Percentiles rank a stretch among this genome's conserved stretches.
Evolutionary conservation across 2,113 vertebrate genomes (phyloP).

Genomic region (Petroica traversi): DNA sequence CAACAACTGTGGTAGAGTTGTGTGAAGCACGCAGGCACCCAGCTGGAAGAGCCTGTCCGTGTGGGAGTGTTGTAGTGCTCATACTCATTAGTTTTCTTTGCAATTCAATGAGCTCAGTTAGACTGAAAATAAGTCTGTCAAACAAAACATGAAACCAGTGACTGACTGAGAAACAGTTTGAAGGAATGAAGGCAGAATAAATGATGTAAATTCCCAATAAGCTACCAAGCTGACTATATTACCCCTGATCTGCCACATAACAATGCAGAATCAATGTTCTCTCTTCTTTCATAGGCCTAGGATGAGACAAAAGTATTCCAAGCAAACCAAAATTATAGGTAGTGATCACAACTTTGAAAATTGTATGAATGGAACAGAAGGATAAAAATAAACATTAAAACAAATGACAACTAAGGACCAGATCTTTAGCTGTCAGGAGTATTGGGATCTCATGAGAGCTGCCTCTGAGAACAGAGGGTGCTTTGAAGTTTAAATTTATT

Average conservation of each 20-base stretch:
- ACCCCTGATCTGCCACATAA: not conserved
- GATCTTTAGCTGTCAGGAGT: slow-evolving; percentile 50
- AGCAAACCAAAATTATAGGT: not conserved
- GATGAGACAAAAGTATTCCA: not conserved
- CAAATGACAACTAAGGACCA: not conserved
- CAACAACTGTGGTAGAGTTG: not conserved
- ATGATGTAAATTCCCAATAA: not conserved
- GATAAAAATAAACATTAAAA: slow-evolving; percentile 16
- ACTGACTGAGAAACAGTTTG: not conserved
- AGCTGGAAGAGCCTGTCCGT: slow-evolving; percentile 46
- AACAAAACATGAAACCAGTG: slow-evolving; percentile 64
- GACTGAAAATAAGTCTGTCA: slow-evolving; percentile 79
- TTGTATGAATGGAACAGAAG: not conserved
- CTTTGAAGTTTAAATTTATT: slow-evolving; percentile 81
- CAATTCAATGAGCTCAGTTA: slow-evolving; percentile 81
- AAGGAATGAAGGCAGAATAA: not conserved
- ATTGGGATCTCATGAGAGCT: slow-evolving; percentile 42
- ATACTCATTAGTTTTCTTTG: slow-evolving; percentile 75
- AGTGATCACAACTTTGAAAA: not conserved
- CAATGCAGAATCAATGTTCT: not conserved
- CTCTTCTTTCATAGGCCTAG: not conserved
- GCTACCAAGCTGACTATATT: not conserved
- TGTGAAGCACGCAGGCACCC: slow-evolving; percentile 66
- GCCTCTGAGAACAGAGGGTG: not conserved
- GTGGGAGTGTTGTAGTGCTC: slow-evolving; percentile 71